phyloP scores from a whole-genome alignment of 2,888 invertebrate species.

The Schizotus pectinicornis region DNA sequence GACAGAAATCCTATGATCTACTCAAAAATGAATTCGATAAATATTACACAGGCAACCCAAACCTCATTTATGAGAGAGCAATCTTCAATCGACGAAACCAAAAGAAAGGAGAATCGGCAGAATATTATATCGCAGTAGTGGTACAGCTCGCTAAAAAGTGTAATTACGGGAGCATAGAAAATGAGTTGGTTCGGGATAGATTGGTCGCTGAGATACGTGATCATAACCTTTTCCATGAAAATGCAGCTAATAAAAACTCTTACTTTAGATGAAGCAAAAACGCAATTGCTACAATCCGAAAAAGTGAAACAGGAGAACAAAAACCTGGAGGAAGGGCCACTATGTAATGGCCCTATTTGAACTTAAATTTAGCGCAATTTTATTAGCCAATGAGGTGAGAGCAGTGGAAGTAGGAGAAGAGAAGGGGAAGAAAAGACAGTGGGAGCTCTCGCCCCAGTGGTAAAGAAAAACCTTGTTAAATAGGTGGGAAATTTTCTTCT shows the following conservation, averaged over 20 bases:
- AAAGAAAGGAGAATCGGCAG: slow-evolving; percentile 2
- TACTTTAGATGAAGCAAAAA: slow-evolving; percentile 31
- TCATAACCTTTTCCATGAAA: slow-evolving; percentile 30
- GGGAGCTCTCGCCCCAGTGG: no score
- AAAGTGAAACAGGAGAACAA: slow-evolving; percentile 28
- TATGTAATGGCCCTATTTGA: no score
- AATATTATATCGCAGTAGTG: slow-evolving; percentile 2
- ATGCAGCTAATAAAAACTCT: slow-evolving; percentile 33
- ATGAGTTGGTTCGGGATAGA: slow-evolving; percentile 40
- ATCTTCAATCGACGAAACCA: slow-evolving; percentile 4
- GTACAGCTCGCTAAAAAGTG: slow-evolving; percentile 31
- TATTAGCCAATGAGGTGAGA: no score
- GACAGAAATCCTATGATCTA: no score
- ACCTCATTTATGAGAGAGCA: slow-evolving; percentile 9
- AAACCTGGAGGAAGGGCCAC: not conserved
- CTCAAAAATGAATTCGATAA: no score
- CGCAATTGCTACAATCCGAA: slow-evolving; percentile 32
- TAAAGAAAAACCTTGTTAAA: no score
- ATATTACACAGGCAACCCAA: no score
- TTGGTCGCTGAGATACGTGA: slow-evolving; percentile 39
- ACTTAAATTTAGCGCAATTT: no score
- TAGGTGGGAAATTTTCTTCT: no score
- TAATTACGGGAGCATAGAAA: slow-evolving; percentile 32
- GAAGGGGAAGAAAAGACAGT: not conserved
- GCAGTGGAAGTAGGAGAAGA: no score